Percentiles rank a stretch among this genome's conserved stretches.
phyloP scores from a whole-genome alignment of 2,888 invertebrate species.

The Thecophora atra region DNA sequence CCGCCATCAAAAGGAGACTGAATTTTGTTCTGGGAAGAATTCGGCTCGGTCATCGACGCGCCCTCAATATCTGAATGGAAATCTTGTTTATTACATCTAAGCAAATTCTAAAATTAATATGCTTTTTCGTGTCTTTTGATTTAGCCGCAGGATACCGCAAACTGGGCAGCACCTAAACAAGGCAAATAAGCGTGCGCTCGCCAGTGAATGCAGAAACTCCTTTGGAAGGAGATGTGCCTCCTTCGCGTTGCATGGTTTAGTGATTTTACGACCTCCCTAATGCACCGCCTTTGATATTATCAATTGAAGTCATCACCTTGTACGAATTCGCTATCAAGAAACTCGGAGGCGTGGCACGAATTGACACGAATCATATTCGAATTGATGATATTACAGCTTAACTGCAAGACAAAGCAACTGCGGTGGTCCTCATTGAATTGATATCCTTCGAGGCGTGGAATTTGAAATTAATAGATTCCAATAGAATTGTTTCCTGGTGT shows the following conservation, averaged over 20 bases:
- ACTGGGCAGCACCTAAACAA: conserved; percentile 21
- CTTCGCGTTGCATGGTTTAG: conserved; percentile 37
- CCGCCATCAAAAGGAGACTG: conserved; percentile 34
- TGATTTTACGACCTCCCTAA: conserved; percentile 33
- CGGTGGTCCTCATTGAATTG: conserved; percentile 44
- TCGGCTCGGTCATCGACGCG: conserved; percentile 51
- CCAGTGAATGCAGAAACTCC: conserved; percentile 23
- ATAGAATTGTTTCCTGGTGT: no score
- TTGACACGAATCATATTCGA: conserved; percentile 40
- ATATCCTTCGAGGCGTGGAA: not conserved
- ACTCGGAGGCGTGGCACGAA: conserved; percentile 45
- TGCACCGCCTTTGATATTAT: conserved; percentile 17
- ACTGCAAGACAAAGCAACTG: conserved; percentile 22
- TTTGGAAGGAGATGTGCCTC: conserved; percentile 16
- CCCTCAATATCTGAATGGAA: conserved; percentile 49
- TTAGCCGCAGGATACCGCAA: not conserved
- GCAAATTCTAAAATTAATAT: conserved; percentile 56
- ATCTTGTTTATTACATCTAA: conserved; percentile 61
- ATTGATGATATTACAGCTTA: conserved; percentile 39
- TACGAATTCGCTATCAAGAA: not conserved
- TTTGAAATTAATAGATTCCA: not conserved
- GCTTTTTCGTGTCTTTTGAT: conserved; percentile 24
- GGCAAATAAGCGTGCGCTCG: conserved; percentile 59
- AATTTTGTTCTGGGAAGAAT: conserved; percentile 40
- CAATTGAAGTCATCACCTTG: not conserved